phyloP scores from a whole-genome alignment of 1,140 invertebrate genomes.

The Manduca sexta region DNA sequence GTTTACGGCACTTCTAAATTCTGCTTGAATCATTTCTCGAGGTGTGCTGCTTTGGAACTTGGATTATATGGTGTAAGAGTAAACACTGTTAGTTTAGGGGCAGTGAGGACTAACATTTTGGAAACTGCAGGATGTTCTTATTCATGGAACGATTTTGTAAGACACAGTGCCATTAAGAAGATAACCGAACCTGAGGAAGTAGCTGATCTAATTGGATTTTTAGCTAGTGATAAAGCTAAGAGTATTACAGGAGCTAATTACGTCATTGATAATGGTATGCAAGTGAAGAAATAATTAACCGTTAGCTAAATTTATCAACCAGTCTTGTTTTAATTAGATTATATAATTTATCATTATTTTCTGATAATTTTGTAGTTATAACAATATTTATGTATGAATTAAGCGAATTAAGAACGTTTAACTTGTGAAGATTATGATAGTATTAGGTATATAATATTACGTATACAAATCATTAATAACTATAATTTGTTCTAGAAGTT shows the following conservation, averaged over 20 bases:
- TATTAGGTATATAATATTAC: no score
- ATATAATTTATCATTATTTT: no score
- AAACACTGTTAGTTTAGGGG: constrained; percentile 77
- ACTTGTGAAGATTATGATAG: no score
- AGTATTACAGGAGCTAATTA: constrained; percentile 79
- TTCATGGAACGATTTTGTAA: neutral
- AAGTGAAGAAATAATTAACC: no score
- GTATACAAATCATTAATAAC: no score
- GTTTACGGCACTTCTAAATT: constrained; percentile 33
- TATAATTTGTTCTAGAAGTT: no score
- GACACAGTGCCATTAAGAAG: constrained; percentile 2
- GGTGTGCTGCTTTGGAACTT: constrained; percentile 77
- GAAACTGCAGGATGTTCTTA: neutral
- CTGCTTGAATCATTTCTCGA: constrained; percentile 83
- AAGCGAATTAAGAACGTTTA: no score
- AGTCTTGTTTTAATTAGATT: no score
- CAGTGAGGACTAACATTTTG: constrained; percentile 13
- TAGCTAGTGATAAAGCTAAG: constrained; percentile 3
- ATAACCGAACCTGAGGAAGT: constrained; percentile 74
- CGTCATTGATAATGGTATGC: constrained; percentile 83
- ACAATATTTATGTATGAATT: no score
- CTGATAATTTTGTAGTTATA: no score
- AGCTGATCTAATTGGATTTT: constrained; percentile 80
- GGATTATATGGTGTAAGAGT: constrained; percentile 51
- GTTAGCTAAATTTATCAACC: no score